phyloP scores from a whole-genome alignment of 2,888 invertebrate species.

The Rhogogaster chlorosoma region DNA sequence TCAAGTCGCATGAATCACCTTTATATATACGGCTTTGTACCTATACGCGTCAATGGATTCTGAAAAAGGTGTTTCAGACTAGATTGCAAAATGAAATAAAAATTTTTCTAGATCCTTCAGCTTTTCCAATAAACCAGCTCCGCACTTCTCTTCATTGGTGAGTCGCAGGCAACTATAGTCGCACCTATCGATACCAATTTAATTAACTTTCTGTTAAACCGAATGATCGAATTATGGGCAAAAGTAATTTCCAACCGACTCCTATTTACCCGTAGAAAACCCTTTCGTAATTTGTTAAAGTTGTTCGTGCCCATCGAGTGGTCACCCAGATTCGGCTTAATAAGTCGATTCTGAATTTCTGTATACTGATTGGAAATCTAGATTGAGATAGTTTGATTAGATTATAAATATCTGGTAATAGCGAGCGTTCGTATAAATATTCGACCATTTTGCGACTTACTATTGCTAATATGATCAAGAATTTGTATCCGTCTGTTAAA shows the following conservation, averaged over 20 bases:
- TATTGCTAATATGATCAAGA: neutral
- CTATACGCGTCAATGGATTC: neutral
- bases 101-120: neutral
- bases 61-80: neutral
- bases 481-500: neutral
- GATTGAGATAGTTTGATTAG: neutral
- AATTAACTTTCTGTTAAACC: neutral
- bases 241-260: neutral
- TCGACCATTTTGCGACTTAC: neutral
- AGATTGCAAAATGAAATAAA: neutral
- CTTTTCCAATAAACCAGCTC: neutral
- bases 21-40: neutral
- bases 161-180: neutral
- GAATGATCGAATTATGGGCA: neutral
- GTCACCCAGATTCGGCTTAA: neutral
- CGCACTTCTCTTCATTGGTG: neutral
- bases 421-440: neutral
- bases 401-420: neutral
- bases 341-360: neutral
- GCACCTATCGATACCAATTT: neutral
- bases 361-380: neutral
- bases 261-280: neutral
- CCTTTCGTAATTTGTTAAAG: neutral
- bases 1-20: neutral
- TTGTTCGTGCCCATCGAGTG: neutral